A percentile compares a stretch with the other conserved stretches of the same genome.
These are phyloP conservation scores for Mixornis gularis DNA, from an alignment of 2,113 vertebrate genomes.

Conservation along the genomic window DNA sequence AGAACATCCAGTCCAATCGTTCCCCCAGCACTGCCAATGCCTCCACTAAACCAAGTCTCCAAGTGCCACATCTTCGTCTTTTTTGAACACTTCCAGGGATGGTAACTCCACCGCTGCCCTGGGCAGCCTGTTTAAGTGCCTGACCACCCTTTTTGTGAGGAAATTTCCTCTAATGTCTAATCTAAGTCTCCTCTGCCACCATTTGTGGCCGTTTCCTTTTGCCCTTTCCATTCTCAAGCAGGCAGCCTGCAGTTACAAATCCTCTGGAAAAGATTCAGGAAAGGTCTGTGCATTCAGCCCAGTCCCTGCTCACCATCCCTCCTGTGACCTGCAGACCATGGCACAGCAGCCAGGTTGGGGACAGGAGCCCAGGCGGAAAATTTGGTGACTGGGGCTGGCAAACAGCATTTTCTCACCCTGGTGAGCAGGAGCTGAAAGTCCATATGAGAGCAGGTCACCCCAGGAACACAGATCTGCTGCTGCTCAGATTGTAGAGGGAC, in stretches of 20 bases:
- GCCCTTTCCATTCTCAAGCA: background rate
- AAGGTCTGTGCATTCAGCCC: background rate
- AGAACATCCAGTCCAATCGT: background rate
- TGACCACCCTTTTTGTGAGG: background rate
- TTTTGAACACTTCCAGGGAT: background rate
- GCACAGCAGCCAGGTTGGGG: rapidly evolving
- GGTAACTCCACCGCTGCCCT: background rate
- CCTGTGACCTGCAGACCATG: rapidly evolving
- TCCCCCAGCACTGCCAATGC: background rate
- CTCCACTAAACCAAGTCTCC: background rate
- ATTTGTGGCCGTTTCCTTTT: background rate
- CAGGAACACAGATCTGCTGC: background rate
- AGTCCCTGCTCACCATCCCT: background rate
- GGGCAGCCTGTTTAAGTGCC: background rate
- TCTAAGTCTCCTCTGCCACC: background rate
- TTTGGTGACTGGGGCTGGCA: background rate
- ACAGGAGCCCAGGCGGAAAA: background rate
- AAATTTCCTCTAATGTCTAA: background rate
- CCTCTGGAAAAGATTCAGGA: background rate
- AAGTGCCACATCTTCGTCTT: background rate
- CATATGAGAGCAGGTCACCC: background rate
- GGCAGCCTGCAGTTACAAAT: background rate
- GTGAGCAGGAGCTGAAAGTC: background rate
- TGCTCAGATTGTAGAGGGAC: background rate
- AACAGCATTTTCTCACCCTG: background rate